Evolutionary conservation across 1,140 invertebrate species (phyloP).

Genomic region (Panulirus ornatus): DNA sequence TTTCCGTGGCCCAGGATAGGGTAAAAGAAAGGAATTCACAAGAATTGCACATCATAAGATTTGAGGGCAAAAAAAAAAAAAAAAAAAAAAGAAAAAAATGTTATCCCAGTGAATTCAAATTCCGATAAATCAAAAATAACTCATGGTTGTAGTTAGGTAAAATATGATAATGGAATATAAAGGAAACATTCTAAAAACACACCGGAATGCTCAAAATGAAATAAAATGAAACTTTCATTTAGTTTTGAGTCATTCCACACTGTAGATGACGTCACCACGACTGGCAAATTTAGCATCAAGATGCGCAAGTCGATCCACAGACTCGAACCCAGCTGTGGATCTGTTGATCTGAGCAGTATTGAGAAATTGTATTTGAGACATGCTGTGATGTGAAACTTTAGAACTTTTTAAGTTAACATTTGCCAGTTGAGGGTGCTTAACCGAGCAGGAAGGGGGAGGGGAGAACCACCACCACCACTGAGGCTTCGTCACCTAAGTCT

Average conservation of each 20-base stretch:
- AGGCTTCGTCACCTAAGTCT: constrained; percentile 7
- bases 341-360: too few relatives aligned
- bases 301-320: too few relatives aligned
- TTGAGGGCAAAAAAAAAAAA: too few relatives aligned
- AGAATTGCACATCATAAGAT: neutral
- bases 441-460: neutral
- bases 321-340: too few relatives aligned
- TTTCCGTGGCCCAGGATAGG: neutral
- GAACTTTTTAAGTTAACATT: neutral
- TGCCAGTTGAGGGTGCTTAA: neutral
- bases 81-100: neutral
- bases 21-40: neutral
- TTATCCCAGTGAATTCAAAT: neutral
- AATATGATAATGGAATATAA: constrained; percentile 18
- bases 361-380: too few relatives aligned
- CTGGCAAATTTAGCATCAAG: neutral
- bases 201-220: constrained; percentile 35
- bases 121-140: neutral
- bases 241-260: constrained; percentile 11
- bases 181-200: neutral
- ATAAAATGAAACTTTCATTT: neutral
- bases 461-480: neutral
- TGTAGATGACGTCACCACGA: neutral
- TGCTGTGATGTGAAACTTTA: too few relatives aligned
- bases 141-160: neutral